Evolutionary conservation across 2,113 vertebrate genomes (phyloP).

Genomic region (Ranitomeya imitator): DNA sequence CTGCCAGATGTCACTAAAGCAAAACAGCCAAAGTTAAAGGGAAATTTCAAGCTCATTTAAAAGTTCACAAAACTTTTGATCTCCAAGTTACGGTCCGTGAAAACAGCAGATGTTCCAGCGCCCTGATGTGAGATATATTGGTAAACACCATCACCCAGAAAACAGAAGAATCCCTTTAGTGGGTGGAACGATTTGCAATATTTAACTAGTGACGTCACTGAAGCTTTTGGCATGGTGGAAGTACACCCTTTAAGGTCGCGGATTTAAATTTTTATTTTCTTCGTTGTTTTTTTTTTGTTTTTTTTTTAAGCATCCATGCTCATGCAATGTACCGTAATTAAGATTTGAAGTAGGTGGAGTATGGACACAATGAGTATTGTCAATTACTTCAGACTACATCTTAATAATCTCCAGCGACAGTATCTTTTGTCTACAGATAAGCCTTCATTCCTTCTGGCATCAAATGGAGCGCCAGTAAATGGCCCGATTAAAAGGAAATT

Average conservation of each 20-base stretch:
- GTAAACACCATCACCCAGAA: not conserved
- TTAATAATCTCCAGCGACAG: conserved; percentile 31
- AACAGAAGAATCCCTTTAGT: not conserved
- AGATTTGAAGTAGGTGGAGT: not conserved
- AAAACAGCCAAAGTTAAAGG: not conserved
- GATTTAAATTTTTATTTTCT: no score
- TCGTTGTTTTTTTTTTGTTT: no score
- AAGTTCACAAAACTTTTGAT: conserved; percentile 17
- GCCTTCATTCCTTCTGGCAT: conserved; percentile 38
- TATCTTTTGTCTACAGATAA: conserved; percentile 41
- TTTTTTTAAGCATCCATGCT: not conserved
- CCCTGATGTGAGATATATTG: not conserved
- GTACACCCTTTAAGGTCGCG: no score
- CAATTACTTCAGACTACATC: conserved; percentile 24
- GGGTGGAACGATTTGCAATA: not conserved
- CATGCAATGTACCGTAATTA: not conserved
- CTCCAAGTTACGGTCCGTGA: no score
- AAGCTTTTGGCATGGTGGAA: not conserved
- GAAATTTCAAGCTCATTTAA: not conserved
- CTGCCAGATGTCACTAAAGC: not conserved
- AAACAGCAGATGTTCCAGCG: not conserved
- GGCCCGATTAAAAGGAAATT: conserved; percentile 35
- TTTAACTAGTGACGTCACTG: not conserved
- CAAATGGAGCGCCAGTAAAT: conserved; percentile 35
- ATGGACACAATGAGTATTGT: not conserved